Evolutionary conservation across 2,797 vertebrate species (phyloP).

Genomic region (Myripristis jacobus): DNA sequence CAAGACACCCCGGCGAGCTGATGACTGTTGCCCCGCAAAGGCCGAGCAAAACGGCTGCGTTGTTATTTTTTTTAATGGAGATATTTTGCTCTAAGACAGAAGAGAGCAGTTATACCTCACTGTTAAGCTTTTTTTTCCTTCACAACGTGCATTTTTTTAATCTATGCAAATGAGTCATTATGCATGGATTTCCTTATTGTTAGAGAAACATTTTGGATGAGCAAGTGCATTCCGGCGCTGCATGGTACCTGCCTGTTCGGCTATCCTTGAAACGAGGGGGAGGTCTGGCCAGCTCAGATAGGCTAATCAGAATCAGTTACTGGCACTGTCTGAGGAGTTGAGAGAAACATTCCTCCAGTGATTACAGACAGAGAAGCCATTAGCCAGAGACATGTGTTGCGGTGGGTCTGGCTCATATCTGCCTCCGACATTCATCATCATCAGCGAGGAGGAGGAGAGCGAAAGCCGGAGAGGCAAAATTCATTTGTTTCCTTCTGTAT

Average conservation of each 20-base stretch:
- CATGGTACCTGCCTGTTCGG: too few relatives aligned
- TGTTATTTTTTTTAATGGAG: neutral
- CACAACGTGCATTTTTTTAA: too few relatives aligned
- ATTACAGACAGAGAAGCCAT: conserved; percentile 11
- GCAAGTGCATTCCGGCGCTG: too few relatives aligned
- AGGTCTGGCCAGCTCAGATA: too few relatives aligned
- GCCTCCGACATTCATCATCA: neutral
- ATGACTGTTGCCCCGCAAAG: neutral
- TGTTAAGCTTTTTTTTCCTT: too few relatives aligned
- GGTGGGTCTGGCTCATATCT: neutral
- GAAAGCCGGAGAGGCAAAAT: neutral
- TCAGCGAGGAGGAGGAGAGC: neutral
- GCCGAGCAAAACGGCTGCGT: neutral
- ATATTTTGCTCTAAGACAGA: too few relatives aligned
- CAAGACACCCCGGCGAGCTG: neutral
- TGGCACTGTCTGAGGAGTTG: neutral
- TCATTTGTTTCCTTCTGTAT: neutral
- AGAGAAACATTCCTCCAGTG: conserved; percentile 11
- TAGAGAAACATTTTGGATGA: too few relatives aligned
- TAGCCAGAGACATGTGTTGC: conserved; percentile 4
- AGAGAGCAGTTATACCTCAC: too few relatives aligned
- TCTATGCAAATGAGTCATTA: too few relatives aligned
- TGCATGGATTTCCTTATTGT: too few relatives aligned
- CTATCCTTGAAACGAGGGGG: too few relatives aligned
- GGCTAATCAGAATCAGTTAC: conserved; percentile 12